A percentile compares a stretch with the other conserved stretches of the same genome.
Evolutionary conservation across 2,113 vertebrate genomes (phyloP).

Genomic region (Neofelis nebulosa): DNA sequence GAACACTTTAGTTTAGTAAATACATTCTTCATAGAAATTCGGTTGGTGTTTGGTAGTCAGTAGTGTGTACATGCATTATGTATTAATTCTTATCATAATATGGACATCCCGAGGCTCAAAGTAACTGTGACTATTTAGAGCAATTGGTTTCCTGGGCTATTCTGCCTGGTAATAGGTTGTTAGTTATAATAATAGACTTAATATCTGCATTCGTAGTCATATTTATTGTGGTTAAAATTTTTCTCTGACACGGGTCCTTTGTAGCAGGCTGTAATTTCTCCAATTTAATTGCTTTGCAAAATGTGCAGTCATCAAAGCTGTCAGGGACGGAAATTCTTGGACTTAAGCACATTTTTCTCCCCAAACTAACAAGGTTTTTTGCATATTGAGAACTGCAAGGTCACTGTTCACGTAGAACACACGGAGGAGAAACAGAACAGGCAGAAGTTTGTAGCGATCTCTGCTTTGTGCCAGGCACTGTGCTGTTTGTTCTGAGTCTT

Average conservation of each 20-base stretch:
- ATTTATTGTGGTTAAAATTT: neutral
- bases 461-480: neutral
- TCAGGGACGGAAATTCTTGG: conserved; percentile 37
- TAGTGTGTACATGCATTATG: neutral
- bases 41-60: neutral
- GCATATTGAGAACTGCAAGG: conserved; percentile 14
- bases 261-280: neutral
- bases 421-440: neutral
- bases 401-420: neutral
- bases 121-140: neutral
- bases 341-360: conserved; percentile 37
- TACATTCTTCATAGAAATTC: neutral
- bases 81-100: conserved; percentile 44
- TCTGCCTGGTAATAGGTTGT: neutral
- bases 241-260: neutral
- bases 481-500: neutral
- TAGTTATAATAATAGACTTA: conserved; percentile 4
- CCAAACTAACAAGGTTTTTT: neutral
- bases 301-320: conserved; percentile 51
- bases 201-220: neutral
- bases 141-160: neutral
- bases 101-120: neutral
- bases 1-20: neutral
- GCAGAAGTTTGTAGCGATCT: neutral
- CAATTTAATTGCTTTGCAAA: conserved; percentile 54